A percentile compares a stretch with the other conserved stretches of the same genome.
Evolutionary conservation across 2,797 vertebrate genomes (phyloP).

Genomic region (Cirrhinus mrigala): DNA sequence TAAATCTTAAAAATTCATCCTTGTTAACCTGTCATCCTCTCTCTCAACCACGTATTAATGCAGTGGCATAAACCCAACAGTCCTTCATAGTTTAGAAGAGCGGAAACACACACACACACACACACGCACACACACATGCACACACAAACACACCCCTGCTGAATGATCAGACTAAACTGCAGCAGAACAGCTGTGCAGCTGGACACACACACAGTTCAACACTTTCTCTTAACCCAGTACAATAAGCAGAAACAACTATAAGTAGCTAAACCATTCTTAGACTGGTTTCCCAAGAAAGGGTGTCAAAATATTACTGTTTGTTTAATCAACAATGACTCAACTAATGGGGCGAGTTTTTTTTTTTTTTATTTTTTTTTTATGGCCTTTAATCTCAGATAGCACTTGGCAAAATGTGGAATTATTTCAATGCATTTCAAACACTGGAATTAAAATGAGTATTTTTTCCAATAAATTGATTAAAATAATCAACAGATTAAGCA

Average conservation of each 20-base stretch:
- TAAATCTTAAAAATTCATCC: neutral
- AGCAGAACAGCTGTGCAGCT: constrained; percentile 55
- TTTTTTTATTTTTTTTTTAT: neutral
- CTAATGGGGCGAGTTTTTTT: neutral
- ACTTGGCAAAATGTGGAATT: neutral
- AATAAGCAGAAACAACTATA: constrained; percentile 13
- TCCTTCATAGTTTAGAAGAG: neutral
- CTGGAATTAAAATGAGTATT: neutral
- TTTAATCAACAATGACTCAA: neutral
- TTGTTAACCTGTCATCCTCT: neutral
- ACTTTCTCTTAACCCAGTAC: constrained; percentile 6
- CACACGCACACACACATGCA: no score
- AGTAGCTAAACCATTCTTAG: neutral
- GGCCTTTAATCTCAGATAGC: neutral
- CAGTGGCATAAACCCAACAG: constrained; percentile 20
- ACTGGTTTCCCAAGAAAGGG: neutral
- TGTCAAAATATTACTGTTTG: neutral
- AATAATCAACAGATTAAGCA: neutral
- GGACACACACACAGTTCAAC: constrained; percentile 18
- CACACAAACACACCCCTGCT: constrained; percentile 34
- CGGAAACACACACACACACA: constrained; percentile 3
- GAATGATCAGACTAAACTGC: constrained; percentile 46
- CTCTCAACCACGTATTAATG: neutral
- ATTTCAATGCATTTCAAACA: neutral
- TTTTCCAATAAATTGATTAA: neutral